Conservation (phyloP, 2,797 vertebrate species). For the Halcyon smyrnensis region DNA sequence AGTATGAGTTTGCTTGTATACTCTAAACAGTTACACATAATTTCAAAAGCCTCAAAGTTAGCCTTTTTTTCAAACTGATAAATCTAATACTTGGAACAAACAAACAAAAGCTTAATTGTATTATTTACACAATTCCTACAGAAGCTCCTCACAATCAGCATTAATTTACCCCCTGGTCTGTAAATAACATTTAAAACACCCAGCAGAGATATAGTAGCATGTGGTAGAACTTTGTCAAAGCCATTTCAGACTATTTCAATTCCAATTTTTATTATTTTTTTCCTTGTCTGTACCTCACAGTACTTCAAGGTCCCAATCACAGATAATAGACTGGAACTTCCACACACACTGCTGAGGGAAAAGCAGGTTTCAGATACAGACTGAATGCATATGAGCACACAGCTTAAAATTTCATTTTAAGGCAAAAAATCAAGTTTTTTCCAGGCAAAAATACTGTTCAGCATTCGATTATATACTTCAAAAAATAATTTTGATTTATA, state of each 20-base stretch:
- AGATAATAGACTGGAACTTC: no score
- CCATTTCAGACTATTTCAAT: fast-evolving
- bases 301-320: no score
- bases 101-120: not conserved
- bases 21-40: not conserved
- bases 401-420: not conserved
- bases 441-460: not conserved
- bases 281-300: no score
- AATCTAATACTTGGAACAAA: not conserved
- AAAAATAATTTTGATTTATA: not conserved
- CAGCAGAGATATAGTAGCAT: not conserved
- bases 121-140: not conserved
- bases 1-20: not conserved
- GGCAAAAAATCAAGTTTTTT: not conserved
- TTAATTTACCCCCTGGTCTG: not conserved
- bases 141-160: not conserved
- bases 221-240: not conserved
- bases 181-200: not conserved
- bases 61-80: not conserved
- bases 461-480: not conserved
- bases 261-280: not conserved
- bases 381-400: no score
- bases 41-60: not conserved
- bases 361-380: no score
- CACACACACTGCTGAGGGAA: no score